Conservation (phyloP, 2,888 invertebrate genomes). For the Lasioglossum pauxillum region DNA sequence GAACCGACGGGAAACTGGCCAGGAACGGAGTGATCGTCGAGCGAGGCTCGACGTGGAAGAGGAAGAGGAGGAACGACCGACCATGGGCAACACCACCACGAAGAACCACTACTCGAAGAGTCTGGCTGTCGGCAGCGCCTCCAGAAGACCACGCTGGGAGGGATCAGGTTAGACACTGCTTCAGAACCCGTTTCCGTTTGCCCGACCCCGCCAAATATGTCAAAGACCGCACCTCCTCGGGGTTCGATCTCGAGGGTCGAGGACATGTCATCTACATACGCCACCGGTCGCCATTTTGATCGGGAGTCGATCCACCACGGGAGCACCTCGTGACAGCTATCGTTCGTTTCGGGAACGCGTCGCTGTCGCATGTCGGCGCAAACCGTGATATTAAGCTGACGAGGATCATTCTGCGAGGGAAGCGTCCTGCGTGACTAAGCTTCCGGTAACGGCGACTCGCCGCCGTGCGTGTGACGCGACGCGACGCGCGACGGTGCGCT, state of each 20-base stretch:
- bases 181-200: conserved; percentile 2
- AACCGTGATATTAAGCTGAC: not conserved
- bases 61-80: conserved; percentile 56
- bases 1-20: conserved; percentile 62
- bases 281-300: conserved; percentile 52
- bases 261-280: conserved; percentile 14
- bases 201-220: not conserved
- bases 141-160: conserved; percentile 91
- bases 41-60: conserved; percentile 66
- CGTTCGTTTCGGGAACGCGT: not conserved
- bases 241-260: conserved; percentile 13
- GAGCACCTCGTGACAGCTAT: not conserved
- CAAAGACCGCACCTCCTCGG: not conserved
- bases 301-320: not conserved
- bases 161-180: conserved; percentile 89
- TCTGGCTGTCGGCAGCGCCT: conserved; percentile 85
- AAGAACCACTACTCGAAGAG: conserved; percentile 86
- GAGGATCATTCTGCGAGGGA: not conserved
- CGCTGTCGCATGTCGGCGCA: not conserved
- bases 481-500: conserved; percentile 15
- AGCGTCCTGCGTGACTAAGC: conserved; percentile 15
- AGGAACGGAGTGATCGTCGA: conserved; percentile 64
- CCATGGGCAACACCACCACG: conserved; percentile 89
- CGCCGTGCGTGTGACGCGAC: conserved; percentile 1
- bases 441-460: conserved; percentile 40